Evolutionary conservation across 2,888 invertebrate genomes (phyloP), one percentile per base, ranked within the genome.

Genomic region (Clusia tigrina): DNA sequence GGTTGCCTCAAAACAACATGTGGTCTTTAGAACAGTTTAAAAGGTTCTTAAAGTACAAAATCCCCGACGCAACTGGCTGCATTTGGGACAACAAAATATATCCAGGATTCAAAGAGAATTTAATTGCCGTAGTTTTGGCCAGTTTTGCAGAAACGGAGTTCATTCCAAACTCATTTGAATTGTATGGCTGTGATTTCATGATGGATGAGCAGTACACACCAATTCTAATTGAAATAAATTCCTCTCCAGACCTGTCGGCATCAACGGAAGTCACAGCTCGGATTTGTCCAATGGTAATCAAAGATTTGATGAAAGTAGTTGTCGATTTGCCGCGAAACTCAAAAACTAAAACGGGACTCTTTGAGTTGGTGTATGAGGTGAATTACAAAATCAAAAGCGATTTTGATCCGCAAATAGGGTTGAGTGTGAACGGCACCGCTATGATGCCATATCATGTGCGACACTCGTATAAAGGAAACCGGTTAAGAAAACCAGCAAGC

Each of bases 121-220:
- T 96, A 25, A 87, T 91, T 15, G 90, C 91, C n/a, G 89, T 93
- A 22, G 78, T 95, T 82, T 84, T 95, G 60, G 89, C 91, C 57
- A 90, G 93, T 55, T 90, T 94, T 81, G 90, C 92, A 69, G 87
- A 89, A 67, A 87, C 92, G 71, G 87, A 89, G 38, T 83, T 87
- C 20, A 85, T 89, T 66, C 88, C 88, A 74, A 92, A 92, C 74
- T 90, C 91, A 62, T 96, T 95, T 83, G 96, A 96, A 81, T 80
- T 95, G 38, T 96, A 94, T 78, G 96, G 96, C 5, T 95, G 95
- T 59, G 96, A 97, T 84, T 96, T 96, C 80, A 91, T 96, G 86
- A 81, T 96, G 38, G 91, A 93, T 62, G 91, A 94, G 74, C 90
- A 93, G 73, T 92, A 89, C 72, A 88, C 89, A 66, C 95, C 95